Evolutionary conservation across 1,140 invertebrate species (phyloP), one percentile per base, ranked within the genome.

Genomic region (Cryptotermes secundus): DNA sequence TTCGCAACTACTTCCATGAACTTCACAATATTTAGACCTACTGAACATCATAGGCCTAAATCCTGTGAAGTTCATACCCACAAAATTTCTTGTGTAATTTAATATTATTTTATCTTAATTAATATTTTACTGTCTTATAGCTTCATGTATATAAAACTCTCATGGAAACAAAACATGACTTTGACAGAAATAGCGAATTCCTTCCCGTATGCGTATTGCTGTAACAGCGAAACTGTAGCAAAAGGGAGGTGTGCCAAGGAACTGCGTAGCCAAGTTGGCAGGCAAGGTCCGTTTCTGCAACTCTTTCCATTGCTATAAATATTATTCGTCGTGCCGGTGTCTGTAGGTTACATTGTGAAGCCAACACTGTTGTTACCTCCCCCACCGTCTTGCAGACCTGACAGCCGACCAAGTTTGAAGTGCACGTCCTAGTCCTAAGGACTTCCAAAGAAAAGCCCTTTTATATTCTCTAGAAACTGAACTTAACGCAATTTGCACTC

Each of bases 151-250:
- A 12, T 38, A 4, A 4, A 38, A 38, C 12, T 6, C 12, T 12
- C 38, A 22, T 12, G 45, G 14, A 49, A 49, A 1, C 45, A 19
- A 31, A 72, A 72, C 59, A n/a, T 72, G 26, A 72, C 59, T 72
- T 26, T 72, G 59, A 72, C 59, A 72, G 59, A 72, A 72, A 31
- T 31, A 72, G 26, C n/a, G 59, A 72, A 72, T 72, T 72, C n/a
- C 14, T 49, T 22, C 45, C 45, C 45, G 6, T 31, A 1, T 72
- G 26, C n/a, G n/a, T 72, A 31, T 4, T 72, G 59, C 31, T n/a
- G 59, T 72, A 31, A 49, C 45, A 49, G 31, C 59, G 59, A n/a
- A n/a, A 72, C 31, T 4, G 59, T n/a, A 10, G 59, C 9, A 72
- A 3, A n/a, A 31, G 2, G 26, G n/a, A 31, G 26, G 59, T 0